Evolutionary conservation across 2,797 vertebrate species (phyloP), one percentile per base, ranked within the genome.

Genomic region (Sebastes miniatus): DNA sequence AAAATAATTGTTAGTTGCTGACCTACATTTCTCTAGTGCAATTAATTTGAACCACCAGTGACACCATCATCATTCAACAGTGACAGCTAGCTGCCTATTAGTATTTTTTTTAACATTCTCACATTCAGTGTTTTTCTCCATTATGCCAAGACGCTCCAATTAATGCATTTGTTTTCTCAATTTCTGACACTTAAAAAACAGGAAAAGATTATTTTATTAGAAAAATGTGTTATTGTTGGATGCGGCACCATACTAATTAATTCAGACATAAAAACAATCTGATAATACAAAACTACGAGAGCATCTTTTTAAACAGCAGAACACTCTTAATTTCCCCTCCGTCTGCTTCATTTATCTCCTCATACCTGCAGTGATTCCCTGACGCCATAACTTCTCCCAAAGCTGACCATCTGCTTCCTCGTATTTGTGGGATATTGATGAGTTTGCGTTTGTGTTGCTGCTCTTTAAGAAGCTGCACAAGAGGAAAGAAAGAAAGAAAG

Each of bases 371-470:
- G 27, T n/a, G 4, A 43, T n/a, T 66, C 76, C 16, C 50, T 18
- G 18, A 73, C 20, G 12, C 8, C 8, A 3, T 29, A 47, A 80
- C 66, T 54, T 76, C 29, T 80, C 59, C 77, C 63, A 32, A n/a
- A 65, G 64, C 69, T 34, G 61, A 29, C 75, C 76, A 67, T 83
- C 87, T 86, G 84, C 29, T 9, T 81, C 39, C 13, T 20, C n/a
- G 59, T 56, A 4, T 79, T 43, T 65, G 67, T 71, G 52, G 27
- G 22, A 67, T 31, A 16, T 39, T 52, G 18, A 50, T 63, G 57
- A 22, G 36, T 65, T 43, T 32, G 32, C 63, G 72, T 73, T 52
- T 76, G 54, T 58, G 72, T 76, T 22, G n/a, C 8, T 71, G 50
- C 5, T 31, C 39, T 61, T 71, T 65, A 68, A 69, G 20, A 68